Evolutionary conservation across 2,113 vertebrate species (phyloP).

Genomic region (Pteruthius melanotis): DNA sequence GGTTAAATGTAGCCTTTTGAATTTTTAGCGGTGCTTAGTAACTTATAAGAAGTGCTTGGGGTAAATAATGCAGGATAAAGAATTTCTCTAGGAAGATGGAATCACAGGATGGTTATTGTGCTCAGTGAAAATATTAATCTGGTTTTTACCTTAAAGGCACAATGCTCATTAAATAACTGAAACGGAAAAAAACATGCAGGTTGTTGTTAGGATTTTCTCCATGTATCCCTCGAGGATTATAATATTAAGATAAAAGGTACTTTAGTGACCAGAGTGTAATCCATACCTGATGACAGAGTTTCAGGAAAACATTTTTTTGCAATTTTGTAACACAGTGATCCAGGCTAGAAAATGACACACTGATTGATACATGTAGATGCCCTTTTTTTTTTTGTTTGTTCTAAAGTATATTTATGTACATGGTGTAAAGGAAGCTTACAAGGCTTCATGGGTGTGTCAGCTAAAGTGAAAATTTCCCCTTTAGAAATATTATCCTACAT

Average conservation of each 20-base stretch:
- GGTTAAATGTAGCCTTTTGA: not conserved
- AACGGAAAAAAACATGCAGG: not conserved
- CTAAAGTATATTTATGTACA: not conserved
- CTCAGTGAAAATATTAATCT: not conserved
- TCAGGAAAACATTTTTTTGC: not conserved
- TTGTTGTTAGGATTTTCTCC: not conserved
- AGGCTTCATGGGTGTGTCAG: not conserved
- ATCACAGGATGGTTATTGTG: not conserved
- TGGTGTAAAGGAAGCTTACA: not conserved
- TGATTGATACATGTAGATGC: slow-evolving; percentile 6
- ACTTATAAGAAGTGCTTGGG: not conserved
- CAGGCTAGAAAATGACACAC: slow-evolving; percentile 34
- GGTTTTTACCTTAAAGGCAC: not conserved
- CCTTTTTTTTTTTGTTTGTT: not conserved
- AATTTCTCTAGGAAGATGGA: slow-evolving; percentile 36
- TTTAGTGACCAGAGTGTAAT: not conserved
- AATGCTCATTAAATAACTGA: not conserved
- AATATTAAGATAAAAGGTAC: not conserved
- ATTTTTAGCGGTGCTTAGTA: not conserved
- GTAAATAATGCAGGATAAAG: slow-evolving; percentile 11
- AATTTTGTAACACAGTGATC: slow-evolving; percentile 13
- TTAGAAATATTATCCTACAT: not conserved
- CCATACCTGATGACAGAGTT: not conserved
- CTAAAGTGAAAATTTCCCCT: not conserved
- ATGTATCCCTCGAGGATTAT: not conserved